Base-by-base conservation (phyloP, 2,797 vertebrate genomes). In the Sphenodon punctatus region DNA sequence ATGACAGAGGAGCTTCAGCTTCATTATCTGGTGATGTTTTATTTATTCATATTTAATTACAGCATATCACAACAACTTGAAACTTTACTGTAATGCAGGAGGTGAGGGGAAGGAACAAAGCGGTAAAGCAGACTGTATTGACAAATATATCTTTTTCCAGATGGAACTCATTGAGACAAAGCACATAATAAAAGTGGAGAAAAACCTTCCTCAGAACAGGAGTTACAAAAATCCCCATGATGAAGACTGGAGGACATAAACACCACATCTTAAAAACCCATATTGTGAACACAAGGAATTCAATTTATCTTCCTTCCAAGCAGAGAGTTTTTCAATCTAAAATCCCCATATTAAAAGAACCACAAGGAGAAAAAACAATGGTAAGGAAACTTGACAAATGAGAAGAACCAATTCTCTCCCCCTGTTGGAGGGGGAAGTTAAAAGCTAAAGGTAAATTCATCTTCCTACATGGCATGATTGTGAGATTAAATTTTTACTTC, bases 361-460 rank as follows among this genome's bases (percentile, higher is more conserved):
- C 87, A 79, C 79, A 81, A 85, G 77, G 71, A 75, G 45, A 55
- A 59, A n/a, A 87, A 90, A 84, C 71, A 80, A 88, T 78, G 74
- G 78, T 69, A 75, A 68, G 39, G 65, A 32, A 86, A 89, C 77
- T 88, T 93, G 89, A 91, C 85, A 92, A 92, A 93, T 93, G 91
- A 92, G 83, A 76, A 93, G 72, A 90, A 89, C 64, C 82, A 91
- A 91, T 87, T 65, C 59, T 91, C 77, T 80, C 68, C 80, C 76
- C 80, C 86, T 82, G 70, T 78, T 87, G 90, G 88, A 92, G 89
- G 64, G 75, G 80, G 87, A 93, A 87, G 82, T 89, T 78, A 89
- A 88, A 92, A 92, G 84, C 87, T 90, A 92, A 90, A 87, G 75
- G 78, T 83, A 90, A 90, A 94, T 92, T 93, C 92, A 94, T 92